A percentile compares a stretch with the other conserved stretches of the same genome.
Evolutionary conservation across 2,113 vertebrate genomes (phyloP).

Genomic region (Girardinichthys multiradiatus): DNA sequence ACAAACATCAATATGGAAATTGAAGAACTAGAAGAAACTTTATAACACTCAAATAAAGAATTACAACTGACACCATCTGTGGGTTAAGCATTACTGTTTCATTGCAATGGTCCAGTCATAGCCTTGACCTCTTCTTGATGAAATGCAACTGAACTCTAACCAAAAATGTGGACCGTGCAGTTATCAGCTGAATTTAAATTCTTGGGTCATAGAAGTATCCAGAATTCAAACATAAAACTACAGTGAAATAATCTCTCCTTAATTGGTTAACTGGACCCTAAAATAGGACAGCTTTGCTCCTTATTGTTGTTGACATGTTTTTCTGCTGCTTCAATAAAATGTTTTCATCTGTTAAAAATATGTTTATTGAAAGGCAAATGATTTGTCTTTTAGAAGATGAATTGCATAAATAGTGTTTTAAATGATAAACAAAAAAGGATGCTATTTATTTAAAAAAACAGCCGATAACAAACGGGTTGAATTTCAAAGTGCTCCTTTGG

Average conservation of each 20-base stretch:
- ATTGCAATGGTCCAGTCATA: no score
- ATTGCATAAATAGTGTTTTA: conserved; percentile 65
- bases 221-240: not conserved
- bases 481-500: conserved; percentile 71
- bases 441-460: conserved; percentile 51
- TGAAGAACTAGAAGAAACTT: no score
- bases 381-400: conserved; percentile 73
- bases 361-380: conserved; percentile 64
- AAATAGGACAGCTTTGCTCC: conserved; percentile 61
- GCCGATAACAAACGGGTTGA: conserved; percentile 55
- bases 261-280: conserved; percentile 44
- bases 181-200: no score
- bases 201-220: no score
- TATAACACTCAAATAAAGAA: no score
- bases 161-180: no score
- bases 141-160: no score
- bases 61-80: no score
- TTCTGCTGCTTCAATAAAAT: conserved; percentile 67
- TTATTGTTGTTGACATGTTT: conserved; percentile 74
- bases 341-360: conserved; percentile 72
- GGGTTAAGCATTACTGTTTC: no score
- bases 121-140: no score
- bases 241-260: conserved; percentile 9
- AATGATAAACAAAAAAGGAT: conserved; percentile 59
- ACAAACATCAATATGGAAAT: no score